Evolutionary conservation across 2,797 vertebrate species (phyloP).

Genomic region (Perodicticus potto): DNA sequence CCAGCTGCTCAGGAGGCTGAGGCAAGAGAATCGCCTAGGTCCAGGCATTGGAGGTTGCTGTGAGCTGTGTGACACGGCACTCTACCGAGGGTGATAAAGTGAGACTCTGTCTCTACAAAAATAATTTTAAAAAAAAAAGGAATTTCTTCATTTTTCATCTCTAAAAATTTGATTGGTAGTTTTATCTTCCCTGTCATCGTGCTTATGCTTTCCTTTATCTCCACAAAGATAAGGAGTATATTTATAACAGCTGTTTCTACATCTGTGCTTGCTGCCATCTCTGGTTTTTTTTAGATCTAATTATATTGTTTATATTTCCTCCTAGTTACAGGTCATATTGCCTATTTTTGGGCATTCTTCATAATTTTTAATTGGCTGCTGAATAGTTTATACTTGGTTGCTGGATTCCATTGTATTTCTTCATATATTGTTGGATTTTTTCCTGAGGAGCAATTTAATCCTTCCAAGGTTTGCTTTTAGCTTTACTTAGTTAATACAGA

Average conservation of each 20-base stretch:
- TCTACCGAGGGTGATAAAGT: too few species aligned
- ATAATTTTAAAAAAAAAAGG: too few species aligned
- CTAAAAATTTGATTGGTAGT: background rate
- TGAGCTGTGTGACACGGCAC: too few species aligned
- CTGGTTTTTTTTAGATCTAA: background rate
- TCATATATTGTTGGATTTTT: background rate
- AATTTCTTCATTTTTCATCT: background rate
- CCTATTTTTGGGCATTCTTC: background rate
- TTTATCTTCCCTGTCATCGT: background rate
- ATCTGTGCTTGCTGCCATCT: background rate
- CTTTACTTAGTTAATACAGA: background rate
- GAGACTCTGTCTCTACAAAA: too few species aligned
- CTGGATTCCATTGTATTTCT: background rate
- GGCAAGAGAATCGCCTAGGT: too few species aligned
- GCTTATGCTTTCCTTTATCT: background rate
- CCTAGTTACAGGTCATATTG: background rate
- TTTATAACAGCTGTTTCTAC: background rate
- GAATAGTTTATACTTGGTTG: background rate
- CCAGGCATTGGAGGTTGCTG: too few species aligned
- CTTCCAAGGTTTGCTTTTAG: background rate
- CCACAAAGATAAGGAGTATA: background rate
- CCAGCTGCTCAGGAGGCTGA: too few species aligned
- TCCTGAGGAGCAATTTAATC: background rate
- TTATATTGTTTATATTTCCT: background rate
- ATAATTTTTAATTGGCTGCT: background rate